Conservation (phyloP, 2,888 invertebrate species). For the Oxystoma pomonae region DNA sequence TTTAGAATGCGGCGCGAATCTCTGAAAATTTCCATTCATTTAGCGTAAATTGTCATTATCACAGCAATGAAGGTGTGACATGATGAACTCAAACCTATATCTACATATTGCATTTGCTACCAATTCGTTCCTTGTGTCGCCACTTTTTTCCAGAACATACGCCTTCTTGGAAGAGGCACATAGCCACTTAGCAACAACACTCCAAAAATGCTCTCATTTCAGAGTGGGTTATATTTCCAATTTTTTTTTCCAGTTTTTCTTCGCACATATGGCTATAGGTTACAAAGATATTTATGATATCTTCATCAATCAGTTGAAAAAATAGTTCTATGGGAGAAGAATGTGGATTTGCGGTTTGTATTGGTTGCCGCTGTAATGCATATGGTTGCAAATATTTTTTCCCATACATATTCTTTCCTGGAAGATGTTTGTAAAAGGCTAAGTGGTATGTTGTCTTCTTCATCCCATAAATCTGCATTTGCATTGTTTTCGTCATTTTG, state of each 20-base stretch:
- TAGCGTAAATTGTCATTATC: constrained; percentile 32
- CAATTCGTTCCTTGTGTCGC: constrained; percentile 30
- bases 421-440: too few species aligned
- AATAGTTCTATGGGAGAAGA: too few species aligned
- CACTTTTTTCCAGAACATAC: constrained; percentile 31
- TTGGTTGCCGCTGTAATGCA: too few species aligned
- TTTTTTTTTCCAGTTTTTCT: constrained; percentile 14
- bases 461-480: too few species aligned
- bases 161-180: constrained; percentile 26
- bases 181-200: constrained; percentile 35
- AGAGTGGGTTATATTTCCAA: constrained; percentile 11
- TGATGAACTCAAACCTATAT: constrained; percentile 33
- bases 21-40: constrained; percentile 30
- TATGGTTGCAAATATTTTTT: too few species aligned
- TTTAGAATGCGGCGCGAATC: constrained; percentile 30
- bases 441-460: too few species aligned
- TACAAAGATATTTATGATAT: too few species aligned
- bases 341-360: too few species aligned
- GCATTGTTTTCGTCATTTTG: too few species aligned
- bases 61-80: constrained; percentile 33
- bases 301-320: too few species aligned
- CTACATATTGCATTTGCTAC: constrained; percentile 32
- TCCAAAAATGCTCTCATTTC: constrained; percentile 26
- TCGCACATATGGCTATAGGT: background rate
- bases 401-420: too few species aligned